Conservation (phyloP, 2,888 invertebrate species). For the Netelia virgata region DNA sequence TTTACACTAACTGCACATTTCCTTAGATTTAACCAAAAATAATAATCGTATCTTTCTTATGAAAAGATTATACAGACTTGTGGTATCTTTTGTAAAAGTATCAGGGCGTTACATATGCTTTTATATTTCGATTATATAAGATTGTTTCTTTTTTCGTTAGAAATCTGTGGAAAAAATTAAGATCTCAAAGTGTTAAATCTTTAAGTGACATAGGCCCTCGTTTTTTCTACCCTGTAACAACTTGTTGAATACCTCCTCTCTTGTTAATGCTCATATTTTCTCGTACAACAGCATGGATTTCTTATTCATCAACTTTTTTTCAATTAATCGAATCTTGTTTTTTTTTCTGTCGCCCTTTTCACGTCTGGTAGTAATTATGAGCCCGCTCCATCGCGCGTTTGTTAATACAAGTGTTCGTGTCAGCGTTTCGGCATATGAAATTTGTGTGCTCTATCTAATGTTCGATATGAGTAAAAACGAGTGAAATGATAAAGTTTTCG, state of each 20-base stretch:
- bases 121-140: no score
- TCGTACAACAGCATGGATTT: conserved; percentile 73
- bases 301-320: conserved; percentile 36
- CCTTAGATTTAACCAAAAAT: no score
- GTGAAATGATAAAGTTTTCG: no score
- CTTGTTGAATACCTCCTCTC: conserved; percentile 83
- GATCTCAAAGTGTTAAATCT: conserved; percentile 21
- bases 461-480: no score
- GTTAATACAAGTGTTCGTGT: conserved; percentile 1
- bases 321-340: conserved; percentile 44
- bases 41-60: no score
- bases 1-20: no score
- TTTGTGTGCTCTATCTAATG: background rate
- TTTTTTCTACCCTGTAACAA: conserved; percentile 79
- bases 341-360: conserved; percentile 30
- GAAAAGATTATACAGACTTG: no score
- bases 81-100: no score
- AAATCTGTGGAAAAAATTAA: background rate
- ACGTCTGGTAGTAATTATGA: conserved; percentile 34
- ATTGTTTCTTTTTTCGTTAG: background rate
- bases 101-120: no score
- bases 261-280: conserved; percentile 63
- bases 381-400: conserved; percentile 6
- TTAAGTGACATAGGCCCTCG: conserved; percentile 22
- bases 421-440: conserved; percentile 3